Evolutionary conservation across 2,797 vertebrate species (phyloP).

Genomic region (Columba guinea): DNA sequence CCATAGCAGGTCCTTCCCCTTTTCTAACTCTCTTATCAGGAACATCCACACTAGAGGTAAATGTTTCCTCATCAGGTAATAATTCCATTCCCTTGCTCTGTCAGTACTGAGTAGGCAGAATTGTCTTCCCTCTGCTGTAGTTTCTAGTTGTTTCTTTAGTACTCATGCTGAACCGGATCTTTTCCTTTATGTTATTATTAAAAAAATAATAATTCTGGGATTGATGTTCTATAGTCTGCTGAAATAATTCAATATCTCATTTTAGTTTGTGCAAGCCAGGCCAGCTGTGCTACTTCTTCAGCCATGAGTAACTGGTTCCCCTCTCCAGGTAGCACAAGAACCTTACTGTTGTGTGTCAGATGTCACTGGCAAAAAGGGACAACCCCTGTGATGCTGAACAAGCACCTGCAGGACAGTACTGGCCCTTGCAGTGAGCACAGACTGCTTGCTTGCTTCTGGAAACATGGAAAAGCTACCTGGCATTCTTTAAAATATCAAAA

Average conservation of each 20-base stretch:
- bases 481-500: background rate
- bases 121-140: background rate
- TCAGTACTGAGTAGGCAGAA: background rate
- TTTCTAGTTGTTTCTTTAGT: background rate
- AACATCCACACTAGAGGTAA: background rate
- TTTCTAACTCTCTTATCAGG: background rate
- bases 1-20: background rate
- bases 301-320: background rate
- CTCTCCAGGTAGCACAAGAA: background rate
- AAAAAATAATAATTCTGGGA: background rate
- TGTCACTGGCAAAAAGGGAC: background rate
- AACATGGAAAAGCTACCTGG: background rate
- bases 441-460: background rate
- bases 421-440: background rate
- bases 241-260: background rate
- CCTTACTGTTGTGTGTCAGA: background rate
- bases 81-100: background rate
- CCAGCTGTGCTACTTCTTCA: background rate
- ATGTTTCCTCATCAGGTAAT: background rate
- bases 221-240: background rate
- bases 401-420: background rate
- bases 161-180: background rate
- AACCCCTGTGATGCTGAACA: fast-evolving
- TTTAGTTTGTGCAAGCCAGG: background rate
- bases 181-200: background rate